Evolutionary conservation across 2,888 invertebrate species (phyloP).

Genomic region (Pristionchus arcanus): DNA sequence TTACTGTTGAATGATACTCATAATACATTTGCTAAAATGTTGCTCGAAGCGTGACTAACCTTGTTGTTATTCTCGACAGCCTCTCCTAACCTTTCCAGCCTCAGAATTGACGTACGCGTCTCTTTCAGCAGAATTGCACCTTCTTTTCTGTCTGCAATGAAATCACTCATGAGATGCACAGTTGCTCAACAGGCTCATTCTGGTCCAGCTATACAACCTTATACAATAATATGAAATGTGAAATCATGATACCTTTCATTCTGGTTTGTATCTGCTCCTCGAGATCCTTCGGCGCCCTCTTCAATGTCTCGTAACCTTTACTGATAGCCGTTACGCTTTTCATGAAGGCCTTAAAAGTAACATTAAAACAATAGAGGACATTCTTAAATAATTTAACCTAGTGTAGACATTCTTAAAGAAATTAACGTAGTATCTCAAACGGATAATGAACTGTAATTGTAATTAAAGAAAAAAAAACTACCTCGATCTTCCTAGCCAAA

Average conservation of each 20-base stretch:
- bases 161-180: no score
- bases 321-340: constrained; percentile 14
- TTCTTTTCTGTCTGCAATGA: constrained; percentile 66
- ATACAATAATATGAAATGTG: not conserved
- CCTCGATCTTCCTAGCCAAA: constrained; percentile 51
- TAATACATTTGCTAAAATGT: no score
- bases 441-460: no score
- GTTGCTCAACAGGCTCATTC: no score
- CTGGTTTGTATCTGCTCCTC: constrained; percentile 57
- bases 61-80: constrained; percentile 37
- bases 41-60: constrained; percentile 50
- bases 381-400: no score
- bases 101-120: constrained; percentile 65
- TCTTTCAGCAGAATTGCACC: constrained; percentile 68
- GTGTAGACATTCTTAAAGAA: no score
- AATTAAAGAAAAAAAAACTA: not conserved
- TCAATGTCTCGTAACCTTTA: constrained; percentile 56
- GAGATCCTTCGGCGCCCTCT: constrained; percentile 62
- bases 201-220: no score
- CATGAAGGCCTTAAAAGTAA: constrained; percentile 33
- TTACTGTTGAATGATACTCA: no score
- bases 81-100: constrained; percentile 54
- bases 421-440: no score
- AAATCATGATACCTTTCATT: constrained; percentile 57
- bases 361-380: not conserved